These are phyloP conservation scores for Podarcis muralis DNA, from an alignment of 2,113 vertebrate genomes.

Conservation along the genomic window DNA sequence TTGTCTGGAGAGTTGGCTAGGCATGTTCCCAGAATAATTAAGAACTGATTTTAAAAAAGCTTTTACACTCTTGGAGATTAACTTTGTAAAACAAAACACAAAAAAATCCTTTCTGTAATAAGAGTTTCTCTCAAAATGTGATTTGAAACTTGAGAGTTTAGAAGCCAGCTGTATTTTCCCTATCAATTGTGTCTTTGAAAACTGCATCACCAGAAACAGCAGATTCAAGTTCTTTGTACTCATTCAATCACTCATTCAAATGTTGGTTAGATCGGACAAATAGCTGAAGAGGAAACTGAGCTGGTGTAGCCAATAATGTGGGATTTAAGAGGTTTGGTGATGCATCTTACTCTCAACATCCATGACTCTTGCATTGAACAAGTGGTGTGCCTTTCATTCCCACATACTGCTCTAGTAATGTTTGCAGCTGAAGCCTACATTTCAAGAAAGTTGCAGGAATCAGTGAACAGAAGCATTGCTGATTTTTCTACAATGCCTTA, in stretches of 20 bases:
- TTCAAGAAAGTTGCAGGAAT: not conserved
- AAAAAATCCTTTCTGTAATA: not conserved
- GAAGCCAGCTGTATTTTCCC: not conserved
- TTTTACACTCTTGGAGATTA: slow-evolving; percentile 1
- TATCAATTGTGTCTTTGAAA: not conserved
- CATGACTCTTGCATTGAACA: not conserved
- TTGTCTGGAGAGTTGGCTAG: slow-evolving; percentile 4
- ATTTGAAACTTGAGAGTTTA: not conserved
- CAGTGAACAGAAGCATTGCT: not conserved
- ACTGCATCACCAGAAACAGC: not conserved
- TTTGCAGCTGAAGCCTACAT: no score
- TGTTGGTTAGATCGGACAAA: not conserved
- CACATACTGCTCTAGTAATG: not conserved
- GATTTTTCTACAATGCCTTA: not conserved
- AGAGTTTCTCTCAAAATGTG: not conserved
- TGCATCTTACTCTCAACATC: not conserved
- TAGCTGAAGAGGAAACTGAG: not conserved
- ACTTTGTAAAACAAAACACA: not conserved
- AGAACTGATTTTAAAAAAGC: not conserved
- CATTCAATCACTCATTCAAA: not conserved
- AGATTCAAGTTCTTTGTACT: not conserved
- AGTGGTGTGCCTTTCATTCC: not conserved
- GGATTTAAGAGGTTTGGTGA: not conserved
- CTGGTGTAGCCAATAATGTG: no score
- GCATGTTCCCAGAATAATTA: not conserved